phyloP scores from a whole-genome alignment of 2,113 vertebrate genomes.

The Pterophyllum scalare region DNA sequence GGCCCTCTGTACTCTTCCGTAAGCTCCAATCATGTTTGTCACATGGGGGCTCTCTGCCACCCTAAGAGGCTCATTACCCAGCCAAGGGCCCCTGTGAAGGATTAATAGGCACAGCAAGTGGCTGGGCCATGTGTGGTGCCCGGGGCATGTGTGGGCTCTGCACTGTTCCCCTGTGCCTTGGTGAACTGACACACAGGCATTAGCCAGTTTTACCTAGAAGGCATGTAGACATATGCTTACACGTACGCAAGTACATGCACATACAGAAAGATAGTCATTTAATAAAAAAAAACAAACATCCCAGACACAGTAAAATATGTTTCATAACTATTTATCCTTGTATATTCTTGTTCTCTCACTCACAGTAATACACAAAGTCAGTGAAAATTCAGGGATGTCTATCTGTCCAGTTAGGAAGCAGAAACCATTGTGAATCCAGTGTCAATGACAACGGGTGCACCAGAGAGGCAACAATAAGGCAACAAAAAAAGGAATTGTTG shows the following conservation, averaged over 20 bases:
- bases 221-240: slow-evolving; percentile 17
- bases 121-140: slow-evolving; percentile 58
- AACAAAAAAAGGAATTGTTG: background rate
- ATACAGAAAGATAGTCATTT: background rate
- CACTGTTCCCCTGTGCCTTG: slow-evolving; percentile 59
- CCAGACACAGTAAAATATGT: background rate
- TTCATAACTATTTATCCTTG: background rate
- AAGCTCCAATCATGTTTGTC: slow-evolving; percentile 67
- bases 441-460: background rate
- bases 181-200: slow-evolving; percentile 44
- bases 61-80: slow-evolving; percentile 84
- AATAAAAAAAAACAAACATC: slow-evolving; percentile 1
- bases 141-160: slow-evolving; percentile 48
- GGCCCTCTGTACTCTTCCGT: slow-evolving; percentile 58
- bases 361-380: no score
- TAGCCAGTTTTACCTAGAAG: slow-evolving; percentile 37
- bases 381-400: background rate
- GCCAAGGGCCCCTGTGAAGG: slow-evolving; percentile 74
- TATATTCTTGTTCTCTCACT: background rate
- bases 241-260: slow-evolving; percentile 1
- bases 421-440: background rate
- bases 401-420: background rate
- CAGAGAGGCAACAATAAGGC: background rate
- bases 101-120: slow-evolving; percentile 80
- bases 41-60: slow-evolving; percentile 61